Evolutionary conservation across 2,113 vertebrate species (phyloP), one percentile per base, ranked within the genome.

Genomic region (Sinocyclocheilus maitianheensis): DNA sequence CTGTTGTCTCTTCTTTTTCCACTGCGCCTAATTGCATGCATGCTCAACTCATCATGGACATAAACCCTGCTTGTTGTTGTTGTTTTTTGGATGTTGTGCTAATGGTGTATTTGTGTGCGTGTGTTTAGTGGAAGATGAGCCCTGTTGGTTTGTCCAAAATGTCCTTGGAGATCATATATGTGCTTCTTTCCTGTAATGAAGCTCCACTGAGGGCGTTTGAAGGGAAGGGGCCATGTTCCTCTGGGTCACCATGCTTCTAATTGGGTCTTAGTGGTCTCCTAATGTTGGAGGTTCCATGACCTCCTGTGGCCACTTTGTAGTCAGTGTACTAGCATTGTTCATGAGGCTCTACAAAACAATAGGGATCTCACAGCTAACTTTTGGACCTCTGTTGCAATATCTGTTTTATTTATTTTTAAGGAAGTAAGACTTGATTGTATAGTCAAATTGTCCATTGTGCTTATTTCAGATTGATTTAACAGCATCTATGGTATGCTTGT

Each of bases 301-400:
- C 93, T 94, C 92, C 90, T 90, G 92, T 93, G 92, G 92, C 92
- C 91, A 93, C 91, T 94, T 94, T 92, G 89, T 90, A 91, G 87
- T 90, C 90, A 89, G 86, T 93, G 91, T 92, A 91, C 88, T 93
- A 90, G 90, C 84, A 88, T 90, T 84, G 85, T 77, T 76, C 48
- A 76, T 67, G 69, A 91, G 90, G 88, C 89, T 26, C 1, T 16
- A 18, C 80, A 84, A 90, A 90, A 89, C 91, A 89, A 87, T 46
- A n/a, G 87, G 86, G 88, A 92, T 88, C 67, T 69, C 77, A 3
- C 86, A 77, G 16, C 69, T 40, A 74, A 69, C 81, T 83, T 90
- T 84, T 89, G 87, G 85, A 77, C 85, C 86, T 77, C 65, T 85
- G 90, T 58, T 90, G 87, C 76, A 16, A 40, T 75, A 79, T 81